These are phyloP conservation scores for Drosophila diplacantha DNA, from an alignment of 2,888 invertebrate genomes.

Conservation along the genomic window DNA sequence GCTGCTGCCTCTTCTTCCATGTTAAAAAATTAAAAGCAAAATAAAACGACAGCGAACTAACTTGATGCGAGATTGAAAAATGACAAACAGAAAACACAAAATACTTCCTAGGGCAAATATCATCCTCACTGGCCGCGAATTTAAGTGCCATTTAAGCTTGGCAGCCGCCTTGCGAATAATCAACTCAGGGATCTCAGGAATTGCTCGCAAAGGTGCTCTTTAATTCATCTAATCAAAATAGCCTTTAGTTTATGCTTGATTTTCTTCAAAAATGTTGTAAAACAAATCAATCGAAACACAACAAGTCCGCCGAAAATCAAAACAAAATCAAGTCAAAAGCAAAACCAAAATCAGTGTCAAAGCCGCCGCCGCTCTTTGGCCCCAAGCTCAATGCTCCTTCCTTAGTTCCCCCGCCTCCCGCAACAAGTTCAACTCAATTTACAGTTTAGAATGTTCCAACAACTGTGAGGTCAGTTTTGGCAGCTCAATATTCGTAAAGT, in stretches of 20 bases:
- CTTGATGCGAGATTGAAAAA: constrained; percentile 16
- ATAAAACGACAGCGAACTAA: constrained; percentile 6
- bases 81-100: constrained; percentile 6
- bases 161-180: background rate
- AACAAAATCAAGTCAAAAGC: background rate
- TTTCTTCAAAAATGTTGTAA: background rate
- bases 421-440: constrained; percentile 33
- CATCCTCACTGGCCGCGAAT: constrained; percentile 8
- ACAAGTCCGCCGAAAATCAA: constrained; percentile 4
- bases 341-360: constrained; percentile 18
- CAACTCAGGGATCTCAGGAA: background rate
- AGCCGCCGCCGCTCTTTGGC: background rate
- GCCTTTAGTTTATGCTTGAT: background rate
- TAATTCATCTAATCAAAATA: background rate
- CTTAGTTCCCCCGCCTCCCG: background rate
- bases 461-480: constrained; percentile 38
- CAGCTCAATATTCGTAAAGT: constrained; percentile 16
- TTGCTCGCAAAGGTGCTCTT: background rate
- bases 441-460: constrained; percentile 34
- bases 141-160: constrained; percentile 2
- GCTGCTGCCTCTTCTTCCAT: constrained; percentile 22
- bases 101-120: constrained; percentile 21
- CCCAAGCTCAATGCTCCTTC: constrained; percentile 1
- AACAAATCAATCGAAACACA: background rate
- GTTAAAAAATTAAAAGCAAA: constrained; percentile 3